Conservation (phyloP, 2,797 vertebrate species). For the Telmatherina bonti region DNA sequence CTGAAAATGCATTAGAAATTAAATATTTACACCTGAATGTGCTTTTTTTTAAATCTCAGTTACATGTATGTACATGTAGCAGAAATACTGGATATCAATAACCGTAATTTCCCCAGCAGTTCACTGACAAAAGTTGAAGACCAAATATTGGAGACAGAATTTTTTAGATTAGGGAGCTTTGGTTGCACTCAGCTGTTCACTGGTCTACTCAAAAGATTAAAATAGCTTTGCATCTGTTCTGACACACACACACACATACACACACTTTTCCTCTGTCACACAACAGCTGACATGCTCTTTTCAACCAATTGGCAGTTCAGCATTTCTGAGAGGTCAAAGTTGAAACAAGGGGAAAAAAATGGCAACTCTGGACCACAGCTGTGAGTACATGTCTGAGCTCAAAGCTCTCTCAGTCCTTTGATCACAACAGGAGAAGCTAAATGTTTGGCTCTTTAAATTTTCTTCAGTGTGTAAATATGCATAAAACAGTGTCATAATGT, state of each 20-base stretch:
- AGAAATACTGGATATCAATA: background rate
- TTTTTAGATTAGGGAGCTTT: slow-evolving; percentile 19
- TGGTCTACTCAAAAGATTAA: slow-evolving; percentile 56
- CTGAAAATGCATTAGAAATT: background rate
- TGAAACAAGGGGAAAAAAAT: slow-evolving; percentile 53
- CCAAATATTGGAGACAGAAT: background rate
- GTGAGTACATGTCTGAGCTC: slow-evolving; percentile 26
- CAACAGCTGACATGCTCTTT: slow-evolving; percentile 70
- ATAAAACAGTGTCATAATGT: background rate
- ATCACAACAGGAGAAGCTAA: slow-evolving; percentile 14
- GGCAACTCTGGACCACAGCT: slow-evolving; percentile 33
- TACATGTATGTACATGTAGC: background rate
- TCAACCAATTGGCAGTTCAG: slow-evolving; percentile 52
- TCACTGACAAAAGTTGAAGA: background rate
- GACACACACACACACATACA: slow-evolving; percentile 17
- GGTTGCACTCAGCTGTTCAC: slow-evolving; percentile 61
- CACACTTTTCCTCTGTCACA: slow-evolving; percentile 24
- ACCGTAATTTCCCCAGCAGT: background rate
- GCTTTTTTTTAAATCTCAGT: too few species aligned
- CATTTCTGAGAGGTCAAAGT: slow-evolving; percentile 74
- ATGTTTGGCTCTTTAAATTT: background rate
- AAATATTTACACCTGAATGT: background rate
- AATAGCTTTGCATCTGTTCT: slow-evolving; percentile 77
- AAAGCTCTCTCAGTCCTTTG: slow-evolving; percentile 14
- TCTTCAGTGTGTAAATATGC: background rate